These are phyloP conservation scores for Scartelaos histophorus DNA, from an alignment of 2,113 vertebrate species.

Conservation along the genomic window DNA sequence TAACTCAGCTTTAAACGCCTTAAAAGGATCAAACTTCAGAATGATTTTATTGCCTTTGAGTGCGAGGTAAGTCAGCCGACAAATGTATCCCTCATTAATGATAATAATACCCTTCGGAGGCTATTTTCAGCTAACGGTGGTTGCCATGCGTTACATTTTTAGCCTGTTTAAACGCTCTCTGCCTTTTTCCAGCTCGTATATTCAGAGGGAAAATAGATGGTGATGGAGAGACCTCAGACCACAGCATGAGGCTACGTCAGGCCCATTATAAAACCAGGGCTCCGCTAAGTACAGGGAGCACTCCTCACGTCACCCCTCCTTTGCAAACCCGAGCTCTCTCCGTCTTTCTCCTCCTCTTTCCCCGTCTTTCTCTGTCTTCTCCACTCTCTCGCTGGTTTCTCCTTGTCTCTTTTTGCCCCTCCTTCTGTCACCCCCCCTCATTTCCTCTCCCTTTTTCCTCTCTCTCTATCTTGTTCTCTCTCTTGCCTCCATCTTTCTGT, in stretches of 20 bases:
- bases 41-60: constrained; percentile 62
- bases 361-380: too few relatives aligned
- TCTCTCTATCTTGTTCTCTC: too few relatives aligned
- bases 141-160: constrained; percentile 78
- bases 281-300: constrained; percentile 74
- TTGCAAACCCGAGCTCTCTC: too few relatives aligned
- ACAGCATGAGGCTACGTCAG: constrained; percentile 74
- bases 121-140: constrained; percentile 77
- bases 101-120: constrained; percentile 76
- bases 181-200: constrained; percentile 72
- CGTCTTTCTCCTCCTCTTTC: too few relatives aligned
- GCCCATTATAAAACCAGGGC: constrained; percentile 68
- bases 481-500: too few relatives aligned
- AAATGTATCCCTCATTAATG: constrained; percentile 79
- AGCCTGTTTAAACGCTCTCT: constrained; percentile 71
- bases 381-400: too few relatives aligned
- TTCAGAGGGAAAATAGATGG: constrained; percentile 71
- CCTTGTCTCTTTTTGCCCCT: not conserved
- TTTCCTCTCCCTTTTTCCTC: too few relatives aligned
- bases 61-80: constrained; percentile 66
- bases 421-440: too few relatives aligned
- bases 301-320: constrained; percentile 48
- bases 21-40: constrained; percentile 54
- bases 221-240: constrained; percentile 75
- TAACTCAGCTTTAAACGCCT: constrained; percentile 34